Base-by-base conservation (phyloP, 1,140 invertebrate genomes). In the Micrasema longulum region DNA sequence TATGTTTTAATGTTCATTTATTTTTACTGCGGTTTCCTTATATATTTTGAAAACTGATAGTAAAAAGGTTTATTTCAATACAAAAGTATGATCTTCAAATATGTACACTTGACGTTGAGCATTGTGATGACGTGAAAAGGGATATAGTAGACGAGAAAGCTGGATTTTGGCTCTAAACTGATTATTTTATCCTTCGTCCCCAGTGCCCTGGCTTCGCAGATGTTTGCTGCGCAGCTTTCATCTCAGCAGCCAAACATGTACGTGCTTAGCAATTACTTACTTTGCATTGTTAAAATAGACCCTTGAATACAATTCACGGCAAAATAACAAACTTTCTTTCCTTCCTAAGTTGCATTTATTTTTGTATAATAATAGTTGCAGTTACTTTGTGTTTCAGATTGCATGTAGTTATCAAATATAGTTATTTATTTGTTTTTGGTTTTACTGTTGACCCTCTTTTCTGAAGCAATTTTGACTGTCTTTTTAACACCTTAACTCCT, bases 131-230 rank as follows among this genome's bases (percentile, higher is more conserved):
- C 35, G 14, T 7, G 9, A 55, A n/a, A 20, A n/a, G 20, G 12
- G 55, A 62, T 36, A 20, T 22, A 22, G 20, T 22, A 22, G 18
- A 22, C 10, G 48, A 52, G 18, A 7, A 22, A 4, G 48, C 20
- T 52, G 48, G 48, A 52, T 9, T n/a, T 60, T 22, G 55, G 16
- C 35, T 38, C 60, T 64, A 9, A 64, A 64, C 60, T 64, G 43
- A 48, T 47, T 62, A 48, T 80, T 79, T 77, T 79, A 83, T 78
- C 84, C 82, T 80, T 82, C 81, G 87, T 92, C 87, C 90, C 90
- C 93, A 95, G 93, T 94, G 93, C 93, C 92, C 93, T 95, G 91
- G 93, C 93, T 91, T 92, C 93, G 89, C 93, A 94, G 92, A 93
- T 95, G 93, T 92, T 93, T 89, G 92, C 92, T 88, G 92, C 92